Evolutionary conservation across 2,113 vertebrate genomes (phyloP), one percentile per base, ranked within the genome.

Genomic region (Notiomystis cincta): DNA sequence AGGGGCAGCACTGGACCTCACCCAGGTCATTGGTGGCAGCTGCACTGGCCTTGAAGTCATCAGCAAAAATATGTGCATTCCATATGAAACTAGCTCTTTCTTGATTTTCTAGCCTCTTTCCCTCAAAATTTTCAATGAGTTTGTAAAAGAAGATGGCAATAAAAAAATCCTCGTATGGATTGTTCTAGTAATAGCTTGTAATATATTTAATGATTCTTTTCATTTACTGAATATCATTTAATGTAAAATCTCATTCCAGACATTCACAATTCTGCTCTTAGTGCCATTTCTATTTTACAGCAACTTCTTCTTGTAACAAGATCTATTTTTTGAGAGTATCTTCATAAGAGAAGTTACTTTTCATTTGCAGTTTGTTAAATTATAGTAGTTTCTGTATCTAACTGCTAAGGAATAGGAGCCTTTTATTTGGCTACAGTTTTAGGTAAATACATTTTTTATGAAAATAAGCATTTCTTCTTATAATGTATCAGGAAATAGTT

Each of bases 161-260:
- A 66, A 94, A 97, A 97, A 97, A 96, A 89, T 95, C 87, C 82
- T 93, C 96, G 82, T 64, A 95, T 86, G 45, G 76, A 89, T 97
- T 97, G 90, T 95, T 94, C 71, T 73, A 94, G 92, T 89, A 97
- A 95, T 93, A 90, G 7, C 38, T 93, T 87, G 89, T 78, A 97
- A 90, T 85, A 56, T 82, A 95, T 95, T 97, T 97, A 96, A 97
- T 94, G 88, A 87, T 92, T 95, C 69, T 96, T 98, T 98, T 97
- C 53, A 95, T 97, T 98, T 97, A 94, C 84, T 82, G 92, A 85
- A 89, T 92, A 96, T 87, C 88, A 92, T 97, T 96, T 93, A 67
- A 94, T 86, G 87, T 88, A 89, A 95, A 96, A 87, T 85, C 56
- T 93, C 66, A 94, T 94, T 97, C 20, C 54, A 96, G 94, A 91